A percentile compares a stretch with the other conserved stretches of the same genome.
Evolutionary conservation across 2,797 vertebrate species (phyloP).

Genomic region (Cyclopterus lumpus): DNA sequence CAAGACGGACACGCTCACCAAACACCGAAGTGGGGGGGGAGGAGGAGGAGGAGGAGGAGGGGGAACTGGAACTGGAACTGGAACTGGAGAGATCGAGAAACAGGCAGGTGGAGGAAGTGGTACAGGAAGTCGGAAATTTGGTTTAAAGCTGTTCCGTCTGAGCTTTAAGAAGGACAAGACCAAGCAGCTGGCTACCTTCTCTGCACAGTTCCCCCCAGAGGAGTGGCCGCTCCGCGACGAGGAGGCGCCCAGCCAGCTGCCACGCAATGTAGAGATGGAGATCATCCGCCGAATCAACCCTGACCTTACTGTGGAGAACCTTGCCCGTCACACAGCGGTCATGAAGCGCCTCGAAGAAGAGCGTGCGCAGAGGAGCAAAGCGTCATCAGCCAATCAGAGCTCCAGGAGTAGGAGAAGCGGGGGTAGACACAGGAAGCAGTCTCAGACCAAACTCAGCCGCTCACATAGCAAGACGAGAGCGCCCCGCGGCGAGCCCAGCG

Average conservation of each 20-base stretch:
- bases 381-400: constrained; percentile 94
- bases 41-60: constrained; percentile 57
- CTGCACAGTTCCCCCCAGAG: constrained; percentile 97
- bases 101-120: constrained; percentile 89
- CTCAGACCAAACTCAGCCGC: constrained; percentile 90
- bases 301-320: constrained; percentile 97
- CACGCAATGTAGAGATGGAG: constrained; percentile 96
- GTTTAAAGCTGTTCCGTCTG: constrained; percentile 95
- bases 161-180: constrained; percentile 99
- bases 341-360: constrained; percentile 99
- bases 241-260: constrained; percentile 92
- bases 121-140: constrained; percentile 92
- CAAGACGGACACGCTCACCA: constrained; percentile 94
- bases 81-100: constrained; percentile 77
- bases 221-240: constrained; percentile 98
- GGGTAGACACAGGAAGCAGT: constrained; percentile 91
- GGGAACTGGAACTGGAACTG: constrained; percentile 65
- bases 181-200: constrained; percentile 96
- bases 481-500: constrained; percentile 90
- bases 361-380: constrained; percentile 94
- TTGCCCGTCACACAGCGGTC: constrained; percentile 96
- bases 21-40: constrained; percentile 89
- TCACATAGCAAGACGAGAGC: constrained; percentile 96
- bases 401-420: constrained; percentile 93
- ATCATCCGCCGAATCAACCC: constrained; percentile 98